These are phyloP conservation scores for Drosophila nebulosa DNA, from an alignment of 1,140 invertebrate genomes.

Conservation along the genomic window DNA sequence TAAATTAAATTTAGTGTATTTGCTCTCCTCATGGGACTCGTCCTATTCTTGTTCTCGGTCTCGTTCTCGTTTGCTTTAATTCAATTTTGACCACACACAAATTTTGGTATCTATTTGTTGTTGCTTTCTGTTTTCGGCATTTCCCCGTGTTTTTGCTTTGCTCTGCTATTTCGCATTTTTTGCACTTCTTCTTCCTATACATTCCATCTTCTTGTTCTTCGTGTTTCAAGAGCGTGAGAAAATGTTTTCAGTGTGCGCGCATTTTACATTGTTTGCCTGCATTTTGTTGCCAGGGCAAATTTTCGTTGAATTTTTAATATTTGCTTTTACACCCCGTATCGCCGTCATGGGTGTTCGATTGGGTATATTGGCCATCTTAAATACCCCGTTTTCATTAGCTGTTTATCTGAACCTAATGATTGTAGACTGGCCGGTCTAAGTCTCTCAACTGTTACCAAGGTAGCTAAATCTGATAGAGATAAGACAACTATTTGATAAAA, in stretches of 20 bases:
- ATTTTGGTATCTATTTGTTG: neutral
- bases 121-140: neutral
- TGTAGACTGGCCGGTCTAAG: too few species aligned
- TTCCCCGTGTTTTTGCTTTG: constrained; percentile 46
- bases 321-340: neutral
- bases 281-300: constrained; percentile 25
- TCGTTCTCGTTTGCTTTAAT: constrained; percentile 11
- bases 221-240: constrained; percentile 40
- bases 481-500: too few species aligned
- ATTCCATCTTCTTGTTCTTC: constrained; percentile 57
- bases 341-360: neutral
- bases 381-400: too few species aligned
- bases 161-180: constrained; percentile 49
- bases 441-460: too few species aligned
- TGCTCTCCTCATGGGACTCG: neutral
- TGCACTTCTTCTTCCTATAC: constrained; percentile 26
- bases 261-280: constrained; percentile 16
- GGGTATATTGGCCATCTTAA: neutral
- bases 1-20: constrained; percentile 44
- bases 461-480: too few species aligned
- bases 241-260: constrained; percentile 1
- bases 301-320: constrained; percentile 17
- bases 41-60: neutral
- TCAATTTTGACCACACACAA: constrained; percentile 22
- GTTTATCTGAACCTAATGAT: too few species aligned